Evolutionary conservation across 2,113 vertebrate genomes (phyloP), one percentile per base, ranked within the genome.

Genomic region (Pangasianodon hypophthalmus): DNA sequence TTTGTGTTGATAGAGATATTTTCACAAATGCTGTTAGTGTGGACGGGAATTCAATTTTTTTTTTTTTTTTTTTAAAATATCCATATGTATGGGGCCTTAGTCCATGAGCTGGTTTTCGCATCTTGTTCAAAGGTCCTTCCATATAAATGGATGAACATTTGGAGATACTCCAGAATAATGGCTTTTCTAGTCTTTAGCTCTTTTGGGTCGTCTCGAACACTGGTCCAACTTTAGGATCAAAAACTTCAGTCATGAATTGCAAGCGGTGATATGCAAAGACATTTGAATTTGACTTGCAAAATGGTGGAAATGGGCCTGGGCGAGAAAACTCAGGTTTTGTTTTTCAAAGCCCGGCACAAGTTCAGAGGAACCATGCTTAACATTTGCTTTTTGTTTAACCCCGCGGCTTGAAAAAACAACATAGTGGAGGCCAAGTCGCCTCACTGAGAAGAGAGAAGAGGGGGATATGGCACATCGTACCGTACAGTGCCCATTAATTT

Each of bases 321-420:
- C 71, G 89, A 83, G 86, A 89, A 92, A 90, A 85, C 83, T 52
- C 44, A 73, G 81, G 88, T 91, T 92, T 94, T 94, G 88, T 90
- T 93, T 95, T 93, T 94, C 92, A 93, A 93, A 92, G 94, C 88
- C 89, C 62, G 82, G 88, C 92, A 94, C 88, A 90, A 92, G 90
- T 94, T 93, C 90, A 92, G 93, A 93, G 90, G 84, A 93, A 92
- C 75, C 2, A 90, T 82, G 89, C 91, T 92, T 84, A 94, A 93
- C 91, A 94, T 94, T 95, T 92, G 93, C 82, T 91, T 94, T 94
- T 92, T 95, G 92, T 93, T 93, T 94, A 93, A 91, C 87, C 64
- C 80, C 54, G 87, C 2, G 85, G 91, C 84, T 90, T 90, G 56
- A 79, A 91, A 86, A 93, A 93, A 91, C 83, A 87, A 92, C 91